These are phyloP conservation scores for Bothrops alternatus DNA, from an alignment of 2,797 vertebrate genomes.

Conservation along the genomic window DNA sequence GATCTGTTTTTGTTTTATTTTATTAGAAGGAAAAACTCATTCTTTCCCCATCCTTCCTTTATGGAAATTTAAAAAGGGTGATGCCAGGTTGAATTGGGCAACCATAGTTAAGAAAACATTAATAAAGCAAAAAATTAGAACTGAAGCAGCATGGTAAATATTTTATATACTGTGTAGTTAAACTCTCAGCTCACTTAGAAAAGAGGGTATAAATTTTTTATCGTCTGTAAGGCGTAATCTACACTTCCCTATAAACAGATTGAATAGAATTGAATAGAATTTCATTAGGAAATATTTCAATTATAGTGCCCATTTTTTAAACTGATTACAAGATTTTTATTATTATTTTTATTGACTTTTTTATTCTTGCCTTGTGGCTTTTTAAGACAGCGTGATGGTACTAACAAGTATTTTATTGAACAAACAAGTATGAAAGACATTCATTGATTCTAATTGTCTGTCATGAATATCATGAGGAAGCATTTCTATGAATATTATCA, in stretches of 20 bases:
- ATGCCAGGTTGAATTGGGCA: not conserved
- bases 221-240: not conserved
- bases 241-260: not conserved
- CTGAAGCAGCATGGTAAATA: not conserved
- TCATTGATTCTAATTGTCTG: constrained; percentile 62
- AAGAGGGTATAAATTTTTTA: not conserved
- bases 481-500: constrained; percentile 62
- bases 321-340: constrained; percentile 32
- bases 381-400: constrained; percentile 41
- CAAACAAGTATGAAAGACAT: constrained; percentile 30
- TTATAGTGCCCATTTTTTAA: constrained; percentile 29
- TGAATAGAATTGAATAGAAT: not conserved
- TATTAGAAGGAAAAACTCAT: not conserved
- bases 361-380: constrained; percentile 30
- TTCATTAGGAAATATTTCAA: constrained; percentile 17
- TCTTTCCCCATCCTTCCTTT: not conserved
- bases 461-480: constrained; percentile 62
- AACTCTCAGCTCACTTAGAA: not conserved
- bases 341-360: constrained; percentile 25
- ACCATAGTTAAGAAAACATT: not conserved
- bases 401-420: constrained; percentile 60
- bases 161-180: not conserved
- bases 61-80: not conserved
- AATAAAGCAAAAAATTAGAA: not conserved
- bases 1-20: not conserved